These are phyloP conservation scores for Amphipyra berbera DNA, from an alignment of 2,888 invertebrate genomes.

Conservation along the genomic window DNA sequence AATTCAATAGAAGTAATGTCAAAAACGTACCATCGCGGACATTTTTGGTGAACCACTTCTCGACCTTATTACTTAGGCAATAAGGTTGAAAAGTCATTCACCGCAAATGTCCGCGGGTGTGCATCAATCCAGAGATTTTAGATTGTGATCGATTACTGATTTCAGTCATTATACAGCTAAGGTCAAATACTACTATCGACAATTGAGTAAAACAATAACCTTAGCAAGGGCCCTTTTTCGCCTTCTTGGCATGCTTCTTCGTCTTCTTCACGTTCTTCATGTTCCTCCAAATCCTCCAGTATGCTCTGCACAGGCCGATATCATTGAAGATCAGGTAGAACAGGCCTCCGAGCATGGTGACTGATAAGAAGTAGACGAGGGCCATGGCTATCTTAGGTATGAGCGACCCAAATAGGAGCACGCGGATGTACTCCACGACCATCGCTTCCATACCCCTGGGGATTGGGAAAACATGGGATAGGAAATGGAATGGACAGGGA, in stretches of 20 bases:
- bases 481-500: slow-evolving; percentile 18
- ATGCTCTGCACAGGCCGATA: slow-evolving; percentile 92
- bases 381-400: slow-evolving; percentile 92
- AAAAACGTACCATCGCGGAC: no score
- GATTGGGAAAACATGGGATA: slow-evolving; percentile 39
- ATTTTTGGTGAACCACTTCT: no score
- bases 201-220: slow-evolving; percentile 25
- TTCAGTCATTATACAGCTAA: background rate
- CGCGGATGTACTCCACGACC: slow-evolving; percentile 94
- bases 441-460: slow-evolving; percentile 95
- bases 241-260: slow-evolving; percentile 8
- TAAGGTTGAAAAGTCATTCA: no score
- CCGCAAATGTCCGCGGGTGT: no score
- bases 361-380: slow-evolving; percentile 91
- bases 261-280: slow-evolving; percentile 68
- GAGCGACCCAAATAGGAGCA: slow-evolving; percentile 92
- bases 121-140: no score
- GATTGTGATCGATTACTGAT: no score
- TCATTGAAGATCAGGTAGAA: slow-evolving; percentile 94
- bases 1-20: no score
- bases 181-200: slow-evolving; percentile 1
- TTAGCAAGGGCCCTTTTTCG: slow-evolving; percentile 17
- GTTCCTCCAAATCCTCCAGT: slow-evolving; percentile 92
- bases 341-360: slow-evolving; percentile 93
- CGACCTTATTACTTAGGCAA: no score